phyloP scores from a whole-genome alignment of 2,888 invertebrate genomes.

The Emmelina monodactyla region DNA sequence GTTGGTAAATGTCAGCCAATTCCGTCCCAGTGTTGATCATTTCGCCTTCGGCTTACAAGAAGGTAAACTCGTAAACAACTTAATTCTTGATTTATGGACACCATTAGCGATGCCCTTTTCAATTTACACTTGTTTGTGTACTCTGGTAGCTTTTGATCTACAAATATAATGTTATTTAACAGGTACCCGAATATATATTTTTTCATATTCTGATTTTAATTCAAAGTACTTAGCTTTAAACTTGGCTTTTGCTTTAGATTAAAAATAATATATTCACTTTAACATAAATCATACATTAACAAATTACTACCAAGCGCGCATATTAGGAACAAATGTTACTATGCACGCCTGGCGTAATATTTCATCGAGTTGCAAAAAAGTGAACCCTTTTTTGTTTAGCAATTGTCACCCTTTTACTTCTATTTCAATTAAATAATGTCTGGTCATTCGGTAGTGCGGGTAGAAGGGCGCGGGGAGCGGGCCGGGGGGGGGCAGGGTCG shows the following conservation, averaged over 20 bases:
- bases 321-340: slow-evolving; percentile 56
- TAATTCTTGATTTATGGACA: slow-evolving; percentile 40
- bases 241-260: no score
- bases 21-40: slow-evolving; percentile 35
- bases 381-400: slow-evolving; percentile 60
- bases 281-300: neutral
- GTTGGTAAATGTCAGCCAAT: slow-evolving; percentile 49
- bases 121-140: slow-evolving; percentile 5
- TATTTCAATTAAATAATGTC: slow-evolving; percentile 67
- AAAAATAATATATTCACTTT: slow-evolving; percentile 1
- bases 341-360: slow-evolving; percentile 60
- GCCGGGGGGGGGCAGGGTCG: slow-evolving; percentile 27
- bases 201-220: no score
- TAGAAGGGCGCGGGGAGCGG: slow-evolving; percentile 18
- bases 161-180: no score
- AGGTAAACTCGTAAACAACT: slow-evolving; percentile 52
- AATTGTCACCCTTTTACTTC: slow-evolving; percentile 64
- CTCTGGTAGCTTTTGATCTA: no score
- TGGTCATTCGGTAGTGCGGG: slow-evolving; percentile 63
- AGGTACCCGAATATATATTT: no score
- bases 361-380: slow-evolving; percentile 53
- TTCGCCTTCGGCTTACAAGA: slow-evolving; percentile 42
- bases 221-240: no score
- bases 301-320: neutral
- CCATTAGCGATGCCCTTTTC: no score